These are phyloP conservation scores for Paedocypris sp. DNA, from an alignment of 2,113 vertebrate genomes.

Conservation along the genomic window DNA sequence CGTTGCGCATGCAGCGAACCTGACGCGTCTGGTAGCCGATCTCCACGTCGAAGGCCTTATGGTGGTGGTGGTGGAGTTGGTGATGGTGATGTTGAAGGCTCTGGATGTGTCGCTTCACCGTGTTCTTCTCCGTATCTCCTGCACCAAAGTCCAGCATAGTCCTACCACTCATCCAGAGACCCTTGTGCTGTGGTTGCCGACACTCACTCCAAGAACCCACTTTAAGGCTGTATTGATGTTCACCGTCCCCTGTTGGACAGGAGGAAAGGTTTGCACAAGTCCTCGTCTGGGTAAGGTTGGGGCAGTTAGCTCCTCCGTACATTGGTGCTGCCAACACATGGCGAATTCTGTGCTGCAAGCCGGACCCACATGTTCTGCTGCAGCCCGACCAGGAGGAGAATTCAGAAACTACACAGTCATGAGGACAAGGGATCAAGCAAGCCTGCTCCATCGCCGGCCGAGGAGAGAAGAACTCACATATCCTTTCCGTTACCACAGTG, in stretches of 20 bases:
- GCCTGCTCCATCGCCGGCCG: slow-evolving; percentile 75
- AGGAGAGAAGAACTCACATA: slow-evolving; percentile 81
- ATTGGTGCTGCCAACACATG: slow-evolving; percentile 71
- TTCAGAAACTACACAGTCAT: slow-evolving; percentile 80
- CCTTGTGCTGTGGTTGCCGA: slow-evolving; percentile 60
- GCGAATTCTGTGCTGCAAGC: slow-evolving; percentile 71
- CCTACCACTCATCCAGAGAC: slow-evolving; percentile 52
- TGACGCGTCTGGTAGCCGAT: slow-evolving; percentile 81
- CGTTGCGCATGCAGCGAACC: slow-evolving; percentile 74
- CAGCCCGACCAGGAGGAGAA: slow-evolving; percentile 83
- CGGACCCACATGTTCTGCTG: slow-evolving; percentile 57
- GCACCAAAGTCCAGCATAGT: slow-evolving; percentile 62
- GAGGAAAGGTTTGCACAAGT: slow-evolving; percentile 48
- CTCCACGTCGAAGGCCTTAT: slow-evolving; percentile 60
- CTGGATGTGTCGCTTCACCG: slow-evolving; percentile 43
- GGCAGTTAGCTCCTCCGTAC: slow-evolving; percentile 78
- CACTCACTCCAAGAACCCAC: slow-evolving; percentile 81
- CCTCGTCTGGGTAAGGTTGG: slow-evolving; percentile 74
- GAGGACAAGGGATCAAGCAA: slow-evolving; percentile 87
- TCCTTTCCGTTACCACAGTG: slow-evolving; percentile 61
- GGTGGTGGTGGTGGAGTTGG: slow-evolving; percentile 39
- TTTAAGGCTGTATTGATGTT: slow-evolving; percentile 78
- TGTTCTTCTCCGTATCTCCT: slow-evolving; percentile 54
- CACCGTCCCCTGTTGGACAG: slow-evolving; percentile 68
- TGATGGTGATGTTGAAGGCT: slow-evolving; percentile 39